Evolutionary conservation across 2,797 vertebrate species (phyloP), one percentile per base, ranked within the genome.

Genomic region (Falco rusticolus): DNA sequence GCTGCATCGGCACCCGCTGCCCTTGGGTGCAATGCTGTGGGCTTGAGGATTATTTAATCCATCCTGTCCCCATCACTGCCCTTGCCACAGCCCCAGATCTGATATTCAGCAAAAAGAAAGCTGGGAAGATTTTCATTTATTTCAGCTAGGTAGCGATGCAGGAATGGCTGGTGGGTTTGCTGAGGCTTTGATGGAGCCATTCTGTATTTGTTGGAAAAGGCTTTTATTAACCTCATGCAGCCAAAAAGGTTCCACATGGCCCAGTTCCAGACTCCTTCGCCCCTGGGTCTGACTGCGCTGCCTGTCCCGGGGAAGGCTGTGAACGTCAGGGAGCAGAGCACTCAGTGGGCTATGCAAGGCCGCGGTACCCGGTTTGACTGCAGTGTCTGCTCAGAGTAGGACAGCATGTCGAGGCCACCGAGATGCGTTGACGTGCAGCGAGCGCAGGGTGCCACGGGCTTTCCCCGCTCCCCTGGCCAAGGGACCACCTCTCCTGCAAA

Each of bases 361-460:
- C 0, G 0, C 1, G 10, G 60, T 57, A 13, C 31, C 39, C 43
- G 5, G 21, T 4, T 33, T n/a, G 54, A n/a, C 37, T 43, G 41
- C 45, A 5, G 0, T 2, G 11, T 33, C 13, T 2, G 8, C 25
- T 79, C 5, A 7, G 66, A 83, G 57, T 8, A 56, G 11, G n/a
- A 16, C 4, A 10, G 29, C 47, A 10, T 2, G 16, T 13, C 29
- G 8, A 34, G 45, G 18, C 24, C 0, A 0, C n/a, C 1, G 3
- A 26, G 41, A 6, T 24, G 43, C 8, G 11, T 31, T 18, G 53
- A 39, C 7, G 29, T 9, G 12, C 59, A 50, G 21, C 3, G 20
- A 60, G 4, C 5, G 1, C 15, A 19, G 28, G 16, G 2, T 18
- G 26, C 19, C 1, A 0, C 6, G 8, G 41, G 11, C n/a, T 56